These are phyloP conservation scores for Montipora capricornis DNA, from an alignment of 64 coral and sea anemone species.

Conservation along the genomic window DNA sequence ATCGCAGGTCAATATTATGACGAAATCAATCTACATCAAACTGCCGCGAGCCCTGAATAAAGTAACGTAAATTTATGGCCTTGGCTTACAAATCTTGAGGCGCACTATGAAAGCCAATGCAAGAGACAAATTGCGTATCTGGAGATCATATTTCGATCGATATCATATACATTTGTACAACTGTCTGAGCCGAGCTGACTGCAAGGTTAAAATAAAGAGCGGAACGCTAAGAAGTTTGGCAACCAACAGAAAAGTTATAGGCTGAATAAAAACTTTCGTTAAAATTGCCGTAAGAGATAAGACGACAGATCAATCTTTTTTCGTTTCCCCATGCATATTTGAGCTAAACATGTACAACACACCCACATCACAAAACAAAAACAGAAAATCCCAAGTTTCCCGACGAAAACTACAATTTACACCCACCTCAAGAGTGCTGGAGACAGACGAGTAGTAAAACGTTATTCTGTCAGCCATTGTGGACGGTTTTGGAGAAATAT, in stretches of 20 bases:
- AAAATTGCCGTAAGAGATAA: not conserved
- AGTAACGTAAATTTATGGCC: not conserved
- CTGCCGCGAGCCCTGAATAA: not conserved
- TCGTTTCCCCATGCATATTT: no score
- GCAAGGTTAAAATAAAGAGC: not conserved
- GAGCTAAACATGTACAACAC: not conserved
- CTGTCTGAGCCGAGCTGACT: no score
- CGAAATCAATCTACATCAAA: conserved; percentile 19
- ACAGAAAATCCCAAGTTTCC: not conserved
- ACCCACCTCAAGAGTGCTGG: conserved; percentile 79
- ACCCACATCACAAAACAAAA: not conserved
- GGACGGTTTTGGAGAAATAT: not conserved
- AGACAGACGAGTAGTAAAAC: conserved; percentile 65
- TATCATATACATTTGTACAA: not conserved
- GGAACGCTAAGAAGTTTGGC: not conserved
- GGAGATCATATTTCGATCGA: not conserved
- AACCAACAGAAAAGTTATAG: not conserved
- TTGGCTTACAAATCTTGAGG: not conserved
- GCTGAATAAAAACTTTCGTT: not conserved
- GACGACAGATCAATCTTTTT: not conserved
- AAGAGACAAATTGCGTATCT: no score
- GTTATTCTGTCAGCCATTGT: conserved; percentile 57
- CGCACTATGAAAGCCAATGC: no score
- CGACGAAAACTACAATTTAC: not conserved
- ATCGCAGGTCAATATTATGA: not conserved